These are phyloP conservation scores for Potamarius usumacintae DNA, from an alignment of 2,113 vertebrate species.

Conservation along the genomic window DNA sequence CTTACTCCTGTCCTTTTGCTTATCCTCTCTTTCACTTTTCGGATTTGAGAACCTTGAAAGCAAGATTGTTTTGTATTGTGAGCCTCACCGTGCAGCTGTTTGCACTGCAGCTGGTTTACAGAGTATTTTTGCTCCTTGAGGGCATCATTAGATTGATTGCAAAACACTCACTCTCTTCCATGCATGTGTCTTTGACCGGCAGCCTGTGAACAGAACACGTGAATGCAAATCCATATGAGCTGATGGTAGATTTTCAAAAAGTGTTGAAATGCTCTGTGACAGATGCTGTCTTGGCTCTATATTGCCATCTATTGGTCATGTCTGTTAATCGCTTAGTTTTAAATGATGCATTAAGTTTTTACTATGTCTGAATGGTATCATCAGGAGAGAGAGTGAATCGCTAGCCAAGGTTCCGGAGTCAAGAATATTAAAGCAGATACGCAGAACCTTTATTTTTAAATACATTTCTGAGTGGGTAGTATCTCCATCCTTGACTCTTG, in stretches of 20 bases:
- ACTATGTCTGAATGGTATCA: background rate
- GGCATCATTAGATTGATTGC: conserved; percentile 32
- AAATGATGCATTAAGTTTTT: background rate
- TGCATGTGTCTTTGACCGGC: conserved; percentile 5
- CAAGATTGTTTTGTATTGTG: conserved; percentile 42
- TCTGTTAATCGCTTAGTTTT: background rate
- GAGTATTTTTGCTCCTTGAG: conserved; percentile 6
- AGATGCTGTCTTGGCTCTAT: background rate
- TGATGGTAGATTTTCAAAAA: conserved; percentile 23
- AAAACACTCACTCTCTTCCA: conserved; percentile 21
- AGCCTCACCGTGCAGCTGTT: conserved; percentile 32
- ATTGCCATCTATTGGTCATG: conserved; percentile 45
- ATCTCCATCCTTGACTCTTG: no score
- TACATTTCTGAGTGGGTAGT: no score
- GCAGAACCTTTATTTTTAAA: no score
- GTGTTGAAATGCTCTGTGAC: conserved; percentile 9
- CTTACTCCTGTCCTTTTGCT: conserved; percentile 35
- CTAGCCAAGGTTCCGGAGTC: background rate
- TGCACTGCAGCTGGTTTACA: background rate
- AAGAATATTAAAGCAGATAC: background rate
- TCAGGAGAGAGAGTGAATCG: background rate
- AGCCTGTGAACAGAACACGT: conserved; percentile 27
- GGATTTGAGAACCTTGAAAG: conserved; percentile 36
- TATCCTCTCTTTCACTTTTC: conserved; percentile 22
- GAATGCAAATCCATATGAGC: conserved; percentile 45